Evolutionary conservation across 2,888 invertebrate species (phyloP).

Genomic region (Drosophila ochracea): DNA sequence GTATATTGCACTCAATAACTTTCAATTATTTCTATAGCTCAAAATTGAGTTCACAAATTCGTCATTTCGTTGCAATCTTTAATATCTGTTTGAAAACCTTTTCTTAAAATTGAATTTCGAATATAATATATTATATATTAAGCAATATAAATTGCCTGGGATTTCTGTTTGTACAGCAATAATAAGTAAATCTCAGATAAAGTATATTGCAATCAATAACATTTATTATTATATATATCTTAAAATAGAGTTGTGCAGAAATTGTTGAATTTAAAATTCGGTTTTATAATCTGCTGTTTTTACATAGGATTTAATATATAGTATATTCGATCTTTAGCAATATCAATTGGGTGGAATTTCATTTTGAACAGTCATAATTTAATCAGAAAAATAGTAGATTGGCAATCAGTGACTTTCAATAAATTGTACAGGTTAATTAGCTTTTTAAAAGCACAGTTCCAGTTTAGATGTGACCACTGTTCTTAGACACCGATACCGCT

Average conservation of each 20-base stretch:
- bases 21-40: background rate
- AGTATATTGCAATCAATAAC: background rate
- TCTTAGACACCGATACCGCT: slow-evolving; percentile 28
- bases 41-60: background rate
- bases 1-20: background rate
- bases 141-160: no score
- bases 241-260: no score
- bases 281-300: background rate
- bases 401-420: background rate
- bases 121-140: no score
- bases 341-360: background rate
- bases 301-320: background rate
- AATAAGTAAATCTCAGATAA: no score
- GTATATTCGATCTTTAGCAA: background rate
- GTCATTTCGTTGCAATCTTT: background rate
- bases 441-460: background rate
- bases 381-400: background rate
- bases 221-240: background rate
- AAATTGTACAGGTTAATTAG: background rate
- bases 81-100: background rate
- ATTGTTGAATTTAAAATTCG: background rate
- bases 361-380: background rate
- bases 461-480: slow-evolving; percentile 2
- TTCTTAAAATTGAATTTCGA: no score
- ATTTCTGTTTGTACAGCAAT: no score